phyloP scores from a whole-genome alignment of 2,888 invertebrate genomes.

The Neoscelio sp. region DNA sequence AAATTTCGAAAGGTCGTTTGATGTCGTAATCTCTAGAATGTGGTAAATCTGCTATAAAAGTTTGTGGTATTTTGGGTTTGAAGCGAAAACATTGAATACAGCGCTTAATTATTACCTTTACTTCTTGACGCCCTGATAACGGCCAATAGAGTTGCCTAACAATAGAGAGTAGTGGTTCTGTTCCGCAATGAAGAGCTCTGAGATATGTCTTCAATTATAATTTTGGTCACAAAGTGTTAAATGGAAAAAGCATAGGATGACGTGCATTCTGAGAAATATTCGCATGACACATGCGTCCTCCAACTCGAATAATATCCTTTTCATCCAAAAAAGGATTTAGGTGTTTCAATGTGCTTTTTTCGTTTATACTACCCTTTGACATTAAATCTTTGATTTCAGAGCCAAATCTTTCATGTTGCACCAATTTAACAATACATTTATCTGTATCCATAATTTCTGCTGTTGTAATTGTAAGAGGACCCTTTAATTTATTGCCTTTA shows the following conservation, averaged over 20 bases:
- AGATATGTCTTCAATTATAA: conserved; percentile 8
- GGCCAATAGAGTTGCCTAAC: too few relatives aligned
- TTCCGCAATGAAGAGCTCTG: conserved; percentile 7
- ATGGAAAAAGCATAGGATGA: conserved; percentile 15
- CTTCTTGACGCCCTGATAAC: too few relatives aligned
- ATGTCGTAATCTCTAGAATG: too few relatives aligned
- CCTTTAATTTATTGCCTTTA: background rate
- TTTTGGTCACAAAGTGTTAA: conserved; percentile 8
- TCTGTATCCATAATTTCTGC: conserved; percentile 12
- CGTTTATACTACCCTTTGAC: conserved; percentile 3
- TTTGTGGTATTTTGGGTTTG: too few relatives aligned
- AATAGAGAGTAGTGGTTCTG: conserved; percentile 5
- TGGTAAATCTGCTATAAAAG: too few relatives aligned
- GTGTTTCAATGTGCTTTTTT: background rate
- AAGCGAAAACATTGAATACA: too few relatives aligned
- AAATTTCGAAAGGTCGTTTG: too few relatives aligned
- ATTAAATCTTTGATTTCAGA: conserved; percentile 7
- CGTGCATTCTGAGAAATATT: conserved; percentile 12
- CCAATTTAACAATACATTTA: too few relatives aligned
- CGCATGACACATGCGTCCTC: conserved; percentile 12
- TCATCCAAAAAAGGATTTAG: conserved; percentile 21
- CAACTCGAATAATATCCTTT: conserved; percentile 1
- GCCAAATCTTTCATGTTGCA: too few relatives aligned
- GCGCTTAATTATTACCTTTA: too few relatives aligned
- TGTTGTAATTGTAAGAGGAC: conserved; percentile 7